Percentiles rank a stretch among this genome's conserved stretches.
phyloP scores from a whole-genome alignment of 2,113 vertebrate genomes.

The Dromiciops gliroides region DNA sequence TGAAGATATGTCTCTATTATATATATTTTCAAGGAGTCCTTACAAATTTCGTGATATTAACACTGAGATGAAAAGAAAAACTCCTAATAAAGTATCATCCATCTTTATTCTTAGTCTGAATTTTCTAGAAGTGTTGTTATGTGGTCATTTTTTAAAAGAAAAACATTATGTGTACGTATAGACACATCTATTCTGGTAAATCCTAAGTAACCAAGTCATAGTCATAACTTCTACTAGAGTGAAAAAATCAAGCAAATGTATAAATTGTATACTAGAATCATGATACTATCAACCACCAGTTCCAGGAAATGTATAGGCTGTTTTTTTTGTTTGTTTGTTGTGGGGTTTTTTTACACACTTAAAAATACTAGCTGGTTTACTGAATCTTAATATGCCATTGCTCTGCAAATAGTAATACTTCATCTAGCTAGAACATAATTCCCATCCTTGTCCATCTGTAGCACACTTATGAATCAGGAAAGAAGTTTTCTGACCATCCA shows the following conservation, averaged over 20 bases:
- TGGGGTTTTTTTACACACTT: conserved; percentile 39
- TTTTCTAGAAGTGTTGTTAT: conserved; percentile 68
- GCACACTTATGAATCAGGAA: background rate
- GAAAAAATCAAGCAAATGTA: conserved; percentile 25
- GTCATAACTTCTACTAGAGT: conserved; percentile 15
- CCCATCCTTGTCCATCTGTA: background rate
- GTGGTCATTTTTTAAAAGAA: conserved; percentile 71
- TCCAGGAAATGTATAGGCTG: no score
- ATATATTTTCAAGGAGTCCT: conserved; percentile 56
- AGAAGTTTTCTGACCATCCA: background rate
- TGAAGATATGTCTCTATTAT: conserved; percentile 49
- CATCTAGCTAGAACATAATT: background rate
- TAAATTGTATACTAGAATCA: conserved; percentile 25
- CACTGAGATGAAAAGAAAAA: conserved; percentile 74
- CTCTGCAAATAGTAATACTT: background rate
- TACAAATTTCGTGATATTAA: conserved; percentile 65
- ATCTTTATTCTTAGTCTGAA: conserved; percentile 64
- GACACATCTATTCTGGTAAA: conserved; percentile 59
- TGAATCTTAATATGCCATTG: conserved; percentile 29
- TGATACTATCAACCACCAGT: background rate
- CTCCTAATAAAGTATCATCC: conserved; percentile 65
- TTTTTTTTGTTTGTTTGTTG: no score
- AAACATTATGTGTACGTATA: conserved; percentile 58
- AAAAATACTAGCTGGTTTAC: conserved; percentile 20
- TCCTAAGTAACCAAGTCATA: conserved; percentile 20